Evolutionary conservation across 2,888 invertebrate genomes (phyloP), one percentile per base, ranked within the genome.

Genomic region (Pandemis heparana): DNA sequence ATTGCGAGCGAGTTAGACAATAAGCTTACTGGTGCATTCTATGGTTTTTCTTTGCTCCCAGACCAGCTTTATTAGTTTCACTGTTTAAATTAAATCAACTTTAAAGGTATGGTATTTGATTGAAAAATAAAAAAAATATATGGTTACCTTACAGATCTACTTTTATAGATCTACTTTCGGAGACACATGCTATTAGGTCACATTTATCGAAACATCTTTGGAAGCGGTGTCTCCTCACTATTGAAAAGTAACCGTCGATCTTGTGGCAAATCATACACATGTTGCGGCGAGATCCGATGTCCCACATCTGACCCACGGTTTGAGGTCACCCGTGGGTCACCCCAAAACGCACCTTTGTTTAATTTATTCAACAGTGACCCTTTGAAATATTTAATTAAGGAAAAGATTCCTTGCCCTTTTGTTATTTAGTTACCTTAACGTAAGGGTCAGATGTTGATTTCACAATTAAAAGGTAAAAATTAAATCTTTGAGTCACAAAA

Each of bases 301-400:
- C 63, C 71, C 72, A 77, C 74, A 70, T 77, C 65, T 51, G 59
- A 75, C 75, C 75, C 63, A 61, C 67, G 63, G 74, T 38, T 48
- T 53, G 53, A 53, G 53, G 53, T 53, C 53, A 53, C 53, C 18
- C 62, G 62, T 39, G 64, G 68, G 68, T 63, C 63, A 72, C 46
- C 74, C 78, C 60, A 32, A 63, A 63, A 78, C 79, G 80, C 81
- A 83, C 85, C 84, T 80, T 83, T 86, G 86, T 89, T 89, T 87
- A 87, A 88, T 87, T 87, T 85, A 88, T 86, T 80, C 84, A 69
- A 82, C 85, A 85, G 84, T 82, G 82, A 85, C 88, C 88, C 86
- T 84, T 83, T 77, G 80, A 86, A 86, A 88, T 89, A 89, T 90
- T 89, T 89, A 89, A 90, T 89, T 88, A 89, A 87, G 82, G 79